Conservation (phyloP, 2,888 invertebrate species). For the Hirtodrosophila histrioides region DNA sequence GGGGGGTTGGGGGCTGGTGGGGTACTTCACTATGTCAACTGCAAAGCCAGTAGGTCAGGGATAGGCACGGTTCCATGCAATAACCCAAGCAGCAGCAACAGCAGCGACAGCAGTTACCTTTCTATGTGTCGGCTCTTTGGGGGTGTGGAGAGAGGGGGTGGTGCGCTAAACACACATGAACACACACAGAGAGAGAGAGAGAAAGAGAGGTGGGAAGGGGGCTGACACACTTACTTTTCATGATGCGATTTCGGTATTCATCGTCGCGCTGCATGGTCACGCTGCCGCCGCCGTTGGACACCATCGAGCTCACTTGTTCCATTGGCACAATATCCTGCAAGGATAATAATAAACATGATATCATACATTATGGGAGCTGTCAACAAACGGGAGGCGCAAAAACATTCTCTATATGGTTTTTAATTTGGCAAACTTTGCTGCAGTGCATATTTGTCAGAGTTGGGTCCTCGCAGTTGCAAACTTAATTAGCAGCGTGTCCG, state of each 20-base stretch:
- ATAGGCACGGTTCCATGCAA: constrained; percentile 54
- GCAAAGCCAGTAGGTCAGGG: constrained; percentile 76
- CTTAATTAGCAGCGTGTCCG: constrained; percentile 63
- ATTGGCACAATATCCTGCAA: constrained; percentile 84
- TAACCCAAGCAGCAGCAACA: constrained; percentile 35
- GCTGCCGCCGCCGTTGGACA: constrained; percentile 83
- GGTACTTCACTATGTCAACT: constrained; percentile 68
- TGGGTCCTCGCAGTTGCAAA: constrained; percentile 27
- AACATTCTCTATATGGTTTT: constrained; percentile 38
- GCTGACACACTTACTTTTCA: constrained; percentile 83
- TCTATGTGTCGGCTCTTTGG: constrained; percentile 48
- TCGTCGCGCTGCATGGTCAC: constrained; percentile 84
- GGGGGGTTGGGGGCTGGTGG: too few species aligned
- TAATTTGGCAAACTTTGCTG: constrained; percentile 42
- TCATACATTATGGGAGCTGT: neutral
- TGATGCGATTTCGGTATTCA: constrained; percentile 84
- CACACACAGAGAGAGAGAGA: neutral
- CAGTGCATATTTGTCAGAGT: constrained; percentile 10
- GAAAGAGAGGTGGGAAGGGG: neutral
- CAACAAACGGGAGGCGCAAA: too few species aligned
- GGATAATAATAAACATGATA: neutral
- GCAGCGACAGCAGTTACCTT: constrained; percentile 61
- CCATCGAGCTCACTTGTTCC: constrained; percentile 84
- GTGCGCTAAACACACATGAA: constrained; percentile 16
- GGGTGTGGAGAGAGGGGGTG: constrained; percentile 4